Evolutionary conservation across 2,888 invertebrate species (phyloP).

Genomic region (Fragum sueziense): DNA sequence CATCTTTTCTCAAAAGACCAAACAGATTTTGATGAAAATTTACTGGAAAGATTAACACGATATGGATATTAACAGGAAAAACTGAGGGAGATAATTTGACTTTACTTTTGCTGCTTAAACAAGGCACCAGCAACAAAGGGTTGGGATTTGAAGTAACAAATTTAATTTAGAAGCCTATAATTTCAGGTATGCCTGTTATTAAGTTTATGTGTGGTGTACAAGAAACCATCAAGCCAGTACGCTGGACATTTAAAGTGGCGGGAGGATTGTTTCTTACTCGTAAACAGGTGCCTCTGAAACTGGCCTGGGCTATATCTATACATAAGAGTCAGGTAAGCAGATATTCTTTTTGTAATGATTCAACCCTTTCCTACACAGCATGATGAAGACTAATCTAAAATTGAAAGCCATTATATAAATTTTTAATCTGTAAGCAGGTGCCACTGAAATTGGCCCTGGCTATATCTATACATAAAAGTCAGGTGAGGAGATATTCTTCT

Average conservation of each 20-base stretch:
- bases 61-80: no score
- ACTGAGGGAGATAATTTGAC: no score
- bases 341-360: not conserved
- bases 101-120: no score
- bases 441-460: constrained; percentile 98
- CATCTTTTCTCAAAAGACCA: no score
- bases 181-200: constrained; percentile 83
- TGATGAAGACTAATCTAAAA: no score
- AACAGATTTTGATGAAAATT: no score
- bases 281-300: constrained; percentile 92
- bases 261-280: constrained; percentile 84
- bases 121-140: no score
- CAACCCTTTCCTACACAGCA: not conserved
- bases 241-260: constrained; percentile 89
- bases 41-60: no score
- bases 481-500: no score
- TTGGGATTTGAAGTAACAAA: no score
- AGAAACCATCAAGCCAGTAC: constrained; percentile 89
- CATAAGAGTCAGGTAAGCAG: constrained; percentile 91
- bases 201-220: constrained; percentile 86
- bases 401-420: no score
- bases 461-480: constrained; percentile 97
- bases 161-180: no score
- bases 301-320: constrained; percentile 99
- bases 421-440: constrained; percentile 87